A percentile compares a stretch with the other conserved stretches of the same genome.
These are phyloP conservation scores for Pangasius mekongensis DNA, from an alignment of 2,797 vertebrate genomes.

Conservation along the genomic window DNA sequence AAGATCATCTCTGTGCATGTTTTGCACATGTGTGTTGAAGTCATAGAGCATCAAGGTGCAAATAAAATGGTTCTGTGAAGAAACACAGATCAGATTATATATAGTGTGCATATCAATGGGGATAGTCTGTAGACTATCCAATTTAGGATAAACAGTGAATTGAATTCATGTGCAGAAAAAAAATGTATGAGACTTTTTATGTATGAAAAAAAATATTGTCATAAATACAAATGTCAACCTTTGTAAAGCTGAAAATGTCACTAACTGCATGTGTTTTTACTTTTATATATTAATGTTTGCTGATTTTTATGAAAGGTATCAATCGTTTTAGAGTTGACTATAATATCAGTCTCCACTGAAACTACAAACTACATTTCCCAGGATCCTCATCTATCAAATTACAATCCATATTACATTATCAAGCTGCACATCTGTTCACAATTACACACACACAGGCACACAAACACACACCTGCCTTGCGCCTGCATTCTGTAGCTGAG, in stretches of 20 bases:
- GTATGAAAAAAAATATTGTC: background rate
- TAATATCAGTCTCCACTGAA: background rate
- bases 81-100: background rate
- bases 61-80: background rate
- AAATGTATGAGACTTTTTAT: background rate
- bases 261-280: background rate
- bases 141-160: background rate
- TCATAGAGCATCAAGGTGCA: background rate
- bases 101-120: background rate
- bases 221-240: background rate
- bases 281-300: background rate
- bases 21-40: background rate
- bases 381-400: background rate
- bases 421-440: background rate
- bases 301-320: background rate
- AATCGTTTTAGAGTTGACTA: background rate
- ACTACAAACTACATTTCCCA: background rate
- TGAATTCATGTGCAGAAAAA: background rate
- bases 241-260: background rate
- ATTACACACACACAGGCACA: background rate
- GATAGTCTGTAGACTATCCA: background rate
- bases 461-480: background rate
- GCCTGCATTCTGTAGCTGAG: background rate
- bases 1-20: background rate
- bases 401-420: background rate